Evolutionary conservation across 2,888 invertebrate species (phyloP).

Genomic region (Eledone cirrhosa): DNA sequence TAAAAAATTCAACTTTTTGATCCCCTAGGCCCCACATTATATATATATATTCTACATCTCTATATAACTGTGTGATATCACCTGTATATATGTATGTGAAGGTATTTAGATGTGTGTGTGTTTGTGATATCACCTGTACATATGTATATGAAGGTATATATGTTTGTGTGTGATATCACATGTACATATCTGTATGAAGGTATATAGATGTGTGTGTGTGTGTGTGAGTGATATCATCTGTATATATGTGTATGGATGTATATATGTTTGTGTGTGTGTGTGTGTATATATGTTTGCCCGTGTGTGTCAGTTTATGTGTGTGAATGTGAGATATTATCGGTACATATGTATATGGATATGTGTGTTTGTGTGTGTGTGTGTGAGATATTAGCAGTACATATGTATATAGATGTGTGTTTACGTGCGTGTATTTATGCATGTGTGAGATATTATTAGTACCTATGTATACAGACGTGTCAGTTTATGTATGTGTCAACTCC

Average conservation of each 20-base stretch:
- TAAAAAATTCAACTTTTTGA: too few species aligned
- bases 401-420: neutral
- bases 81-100: conserved; percentile 22
- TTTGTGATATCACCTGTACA: neutral
- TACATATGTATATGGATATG: neutral
- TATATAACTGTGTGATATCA: conserved; percentile 17
- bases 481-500: neutral
- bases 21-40: too few species aligned
- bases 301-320: conserved; percentile 50
- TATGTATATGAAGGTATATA: conserved; percentile 19
- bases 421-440: neutral
- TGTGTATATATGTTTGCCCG: conserved; percentile 48
- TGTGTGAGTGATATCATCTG: neutral
- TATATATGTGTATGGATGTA: conserved; percentile 27
- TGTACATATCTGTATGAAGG: neutral
- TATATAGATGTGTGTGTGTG: conserved; percentile 16
- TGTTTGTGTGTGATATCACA: neutral
- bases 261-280: neutral
- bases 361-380: neutral
- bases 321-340: neutral
- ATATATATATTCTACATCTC: neutral
- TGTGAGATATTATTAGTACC: neutral
- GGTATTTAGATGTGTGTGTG: conserved; percentile 24
- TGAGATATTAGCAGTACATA: neutral
- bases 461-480: neutral